phyloP scores from a whole-genome alignment of 2,888 invertebrate genomes.

The Eugnorisma glareosa region DNA sequence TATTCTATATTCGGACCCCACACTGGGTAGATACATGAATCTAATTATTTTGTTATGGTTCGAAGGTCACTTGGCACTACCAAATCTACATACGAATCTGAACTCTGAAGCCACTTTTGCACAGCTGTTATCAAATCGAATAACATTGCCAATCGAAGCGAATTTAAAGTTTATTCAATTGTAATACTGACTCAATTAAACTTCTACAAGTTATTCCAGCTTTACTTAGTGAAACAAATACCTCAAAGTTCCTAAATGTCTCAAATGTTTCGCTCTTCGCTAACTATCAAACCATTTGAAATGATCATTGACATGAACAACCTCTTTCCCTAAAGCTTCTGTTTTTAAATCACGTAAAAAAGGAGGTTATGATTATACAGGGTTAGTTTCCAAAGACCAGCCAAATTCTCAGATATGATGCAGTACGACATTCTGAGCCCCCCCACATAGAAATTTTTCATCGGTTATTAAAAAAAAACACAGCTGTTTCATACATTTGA shows the following conservation, averaged over 20 bases:
- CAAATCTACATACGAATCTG: not conserved
- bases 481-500: too few relatives aligned
- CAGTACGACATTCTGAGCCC: too few relatives aligned
- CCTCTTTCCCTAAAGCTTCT: too few relatives aligned
- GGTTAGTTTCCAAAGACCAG: too few relatives aligned
- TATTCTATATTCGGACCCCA: slow-evolving; percentile 21
- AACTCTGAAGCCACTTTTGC: not conserved
- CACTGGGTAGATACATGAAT: not conserved
- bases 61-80: not conserved
- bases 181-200: slow-evolving; percentile 15
- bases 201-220: slow-evolving; percentile 11
- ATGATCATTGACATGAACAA: not conserved
- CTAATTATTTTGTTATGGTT: not conserved
- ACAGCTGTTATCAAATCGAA: not conserved
- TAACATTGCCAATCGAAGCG: slow-evolving; percentile 10
- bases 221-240: not conserved
- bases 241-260: slow-evolving; percentile 11
- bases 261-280: not conserved
- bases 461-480: too few relatives aligned
- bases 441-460: too few relatives aligned
- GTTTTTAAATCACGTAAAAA: not conserved
- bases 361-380: not conserved
- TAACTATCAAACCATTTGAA: slow-evolving; percentile 5
- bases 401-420: too few relatives aligned
- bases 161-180: slow-evolving; percentile 15